Evolutionary conservation across 2,113 vertebrate genomes (phyloP).

Genomic region (Oreotragus oreotragus): DNA sequence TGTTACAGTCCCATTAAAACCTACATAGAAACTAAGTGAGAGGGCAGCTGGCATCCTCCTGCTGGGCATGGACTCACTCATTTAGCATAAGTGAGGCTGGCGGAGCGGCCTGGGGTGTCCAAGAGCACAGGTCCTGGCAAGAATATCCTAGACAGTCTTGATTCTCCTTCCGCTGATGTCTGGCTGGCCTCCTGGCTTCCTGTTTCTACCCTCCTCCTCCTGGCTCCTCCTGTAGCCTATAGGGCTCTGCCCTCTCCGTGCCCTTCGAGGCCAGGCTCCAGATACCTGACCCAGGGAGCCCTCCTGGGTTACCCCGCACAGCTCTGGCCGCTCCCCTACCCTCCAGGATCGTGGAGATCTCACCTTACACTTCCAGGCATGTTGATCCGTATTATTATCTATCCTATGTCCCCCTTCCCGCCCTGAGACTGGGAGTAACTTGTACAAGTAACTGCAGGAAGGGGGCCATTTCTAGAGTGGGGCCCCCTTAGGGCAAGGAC

Average conservation of each 20-base stretch:
- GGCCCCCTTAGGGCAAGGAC: not conserved
- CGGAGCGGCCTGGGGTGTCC: not conserved
- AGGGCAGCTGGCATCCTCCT: not conserved
- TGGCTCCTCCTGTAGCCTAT: not conserved
- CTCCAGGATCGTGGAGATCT: not conserved
- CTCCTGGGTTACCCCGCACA: accelerated
- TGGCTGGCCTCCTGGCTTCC: not conserved
- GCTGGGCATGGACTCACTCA: not conserved
- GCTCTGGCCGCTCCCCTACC: not conserved
- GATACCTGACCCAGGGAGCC: not conserved
- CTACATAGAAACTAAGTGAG: not conserved
- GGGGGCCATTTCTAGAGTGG: not conserved
- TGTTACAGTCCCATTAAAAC: not conserved
- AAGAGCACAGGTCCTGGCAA: not conserved
- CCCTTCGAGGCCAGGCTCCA: not conserved
- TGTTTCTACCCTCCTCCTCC: not conserved
- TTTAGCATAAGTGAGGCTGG: not conserved
- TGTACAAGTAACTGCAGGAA: not conserved
- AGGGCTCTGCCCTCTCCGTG: not conserved
- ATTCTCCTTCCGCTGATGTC: not conserved
- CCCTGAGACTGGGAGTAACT: too few species aligned
- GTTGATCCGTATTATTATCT: not conserved
- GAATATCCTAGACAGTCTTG: not conserved
- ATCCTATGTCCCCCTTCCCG: not conserved
- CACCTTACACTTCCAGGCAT: not conserved